Conservation (phyloP, 2,113 vertebrate species). For the Spea bombifrons region DNA sequence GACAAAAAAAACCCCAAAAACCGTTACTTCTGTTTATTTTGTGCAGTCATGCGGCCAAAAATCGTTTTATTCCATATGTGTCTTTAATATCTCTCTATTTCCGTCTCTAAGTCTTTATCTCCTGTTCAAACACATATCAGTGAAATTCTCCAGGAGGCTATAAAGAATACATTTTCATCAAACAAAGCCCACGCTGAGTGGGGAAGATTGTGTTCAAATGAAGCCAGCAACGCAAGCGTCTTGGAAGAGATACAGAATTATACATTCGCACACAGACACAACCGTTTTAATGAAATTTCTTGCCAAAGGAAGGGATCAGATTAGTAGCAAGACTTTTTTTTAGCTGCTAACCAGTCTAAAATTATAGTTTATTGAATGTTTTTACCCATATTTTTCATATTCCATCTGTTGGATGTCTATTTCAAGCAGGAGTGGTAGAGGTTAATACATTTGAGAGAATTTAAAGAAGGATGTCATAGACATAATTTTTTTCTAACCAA, state of each 20-base stretch:
- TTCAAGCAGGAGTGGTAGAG: too few relatives aligned
- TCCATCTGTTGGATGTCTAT: too few relatives aligned
- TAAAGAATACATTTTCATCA: slow-evolving; percentile 40
- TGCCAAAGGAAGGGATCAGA: slow-evolving; percentile 35
- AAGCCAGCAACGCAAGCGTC: slow-evolving; percentile 26
- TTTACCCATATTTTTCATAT: too few relatives aligned
- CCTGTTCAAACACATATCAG: slow-evolving; percentile 38
- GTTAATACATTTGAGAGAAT: too few relatives aligned
- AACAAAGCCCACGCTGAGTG: slow-evolving; percentile 37
- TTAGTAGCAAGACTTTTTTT: not conserved
- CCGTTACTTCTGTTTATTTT: not conserved
- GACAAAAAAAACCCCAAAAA: not conserved
- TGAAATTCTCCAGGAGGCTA: slow-evolving; percentile 36
- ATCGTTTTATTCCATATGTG: slow-evolving; percentile 28
- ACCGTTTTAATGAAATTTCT: slow-evolving; percentile 39
- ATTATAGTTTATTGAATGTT: too few relatives aligned
- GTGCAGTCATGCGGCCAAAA: not conserved
- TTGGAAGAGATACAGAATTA: slow-evolving; percentile 39
- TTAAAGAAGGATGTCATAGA: too few relatives aligned
- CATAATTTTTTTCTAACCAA: too few relatives aligned
- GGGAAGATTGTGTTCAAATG: slow-evolving; percentile 28
- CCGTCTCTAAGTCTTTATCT: slow-evolving; percentile 27
- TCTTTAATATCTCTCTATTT: slow-evolving; percentile 34
- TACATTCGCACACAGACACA: slow-evolving; percentile 21
- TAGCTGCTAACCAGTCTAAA: not conserved